Base-by-base conservation (phyloP, 2,113 vertebrate genomes). In the Zosterops hypoxanthus region DNA sequence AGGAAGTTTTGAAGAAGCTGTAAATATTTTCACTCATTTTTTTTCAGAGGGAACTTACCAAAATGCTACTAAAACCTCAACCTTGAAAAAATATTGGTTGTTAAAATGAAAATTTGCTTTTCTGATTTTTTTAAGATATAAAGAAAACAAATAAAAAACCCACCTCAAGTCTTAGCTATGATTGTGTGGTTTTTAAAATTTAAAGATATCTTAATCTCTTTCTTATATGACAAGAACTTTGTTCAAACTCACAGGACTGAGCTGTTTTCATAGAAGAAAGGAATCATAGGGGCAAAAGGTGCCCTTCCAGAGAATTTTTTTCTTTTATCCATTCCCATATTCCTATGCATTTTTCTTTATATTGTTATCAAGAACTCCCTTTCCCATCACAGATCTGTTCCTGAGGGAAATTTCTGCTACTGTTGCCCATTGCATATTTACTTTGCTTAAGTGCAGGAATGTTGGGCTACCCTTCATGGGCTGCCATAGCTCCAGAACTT, bases 151-250 rank as follows among this genome's bases (percentile, higher is more conserved):
- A 31, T 11, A 21, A 66, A 77, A 60, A 26, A 0, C 5, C 8
- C 14, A 0, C 3, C 8, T 11, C 17, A 76, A 25, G 4, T 21
- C 14, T 8, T 19, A 52, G 1, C 4, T 12, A 19, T 21, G 2
- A 33, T 5, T 9, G 31, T 69, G 21, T 5, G 4, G 6, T 20
- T 47, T 47, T 52, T 39, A 8, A 4, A 5, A 22, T n/a, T 69
- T 80, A 36, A 44, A 44, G 14, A 8, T 42, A 41, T 3, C 1
- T 52, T 63, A 26, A 9, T 60, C 2, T 66, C 8, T 49, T 78
- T 72, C 20, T 70, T 4, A 26, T 55, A 22, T 20, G 6, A 44
- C 9, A 12, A 76, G 22, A 24, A 28, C 10, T 72, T 73, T 33
- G 14, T 21, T 72, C 17, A 60, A 19, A 44, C 6, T 88, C 29